Percentiles rank a stretch among this genome's conserved stretches.
Evolutionary conservation across 2,113 vertebrate genomes (phyloP).

Genomic region (Neolamprologus sp.): DNA sequence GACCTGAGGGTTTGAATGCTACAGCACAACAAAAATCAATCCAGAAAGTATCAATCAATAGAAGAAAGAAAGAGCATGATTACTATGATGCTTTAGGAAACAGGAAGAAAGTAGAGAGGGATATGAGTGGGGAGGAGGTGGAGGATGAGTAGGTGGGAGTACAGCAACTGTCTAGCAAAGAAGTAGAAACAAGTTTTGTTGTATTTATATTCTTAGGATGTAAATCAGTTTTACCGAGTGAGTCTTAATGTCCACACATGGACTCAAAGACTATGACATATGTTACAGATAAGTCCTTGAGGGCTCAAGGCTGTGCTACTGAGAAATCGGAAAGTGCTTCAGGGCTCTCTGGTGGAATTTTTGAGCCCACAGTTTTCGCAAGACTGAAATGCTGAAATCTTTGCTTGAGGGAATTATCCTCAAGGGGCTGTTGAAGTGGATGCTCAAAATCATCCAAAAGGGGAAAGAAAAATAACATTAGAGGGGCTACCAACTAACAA

Average conservation of each 20-base stretch:
- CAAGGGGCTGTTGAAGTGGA: not conserved
- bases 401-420: constrained; percentile 18
- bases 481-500: not conserved
- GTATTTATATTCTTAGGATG: not conserved
- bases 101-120: not conserved
- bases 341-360: constrained; percentile 19
- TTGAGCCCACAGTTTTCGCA: constrained; percentile 24
- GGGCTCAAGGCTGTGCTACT: not conserved
- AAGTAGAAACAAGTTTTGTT: not conserved
- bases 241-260: not conserved
- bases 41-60: constrained; percentile 51
- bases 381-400: constrained; percentile 5
- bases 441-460: not conserved
- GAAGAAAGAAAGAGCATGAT: constrained; percentile 17
- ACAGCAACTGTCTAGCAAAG: constrained; percentile 5
- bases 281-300: not conserved
- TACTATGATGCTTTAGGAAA: constrained; percentile 42
- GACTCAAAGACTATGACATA: constrained; percentile 25
- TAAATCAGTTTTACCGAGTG: not conserved
- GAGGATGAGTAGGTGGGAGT: not conserved
- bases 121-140: not conserved
- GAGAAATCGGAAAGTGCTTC: constrained; percentile 19
- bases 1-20: constrained; percentile 42
- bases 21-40: constrained; percentile 47
- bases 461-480: not conserved